Evolutionary conservation across 2,888 invertebrate species (phyloP).

Genomic region (Lycocerus yunnanus): DNA sequence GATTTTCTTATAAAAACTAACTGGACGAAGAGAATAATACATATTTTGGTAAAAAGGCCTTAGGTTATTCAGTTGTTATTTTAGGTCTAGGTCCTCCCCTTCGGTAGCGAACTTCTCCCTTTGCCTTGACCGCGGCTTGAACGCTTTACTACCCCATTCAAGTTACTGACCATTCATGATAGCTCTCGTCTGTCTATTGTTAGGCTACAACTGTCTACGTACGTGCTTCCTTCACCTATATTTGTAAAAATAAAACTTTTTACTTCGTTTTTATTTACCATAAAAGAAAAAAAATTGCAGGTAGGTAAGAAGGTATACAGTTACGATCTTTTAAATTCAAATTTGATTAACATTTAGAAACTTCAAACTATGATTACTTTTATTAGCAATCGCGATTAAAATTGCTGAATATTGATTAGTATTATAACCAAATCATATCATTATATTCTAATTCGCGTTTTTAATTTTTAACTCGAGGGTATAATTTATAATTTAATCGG

Average conservation of each 20-base stretch:
- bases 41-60: conserved; percentile 24
- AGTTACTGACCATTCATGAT: conserved; percentile 38
- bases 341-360: not conserved
- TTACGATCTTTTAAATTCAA: not conserved
- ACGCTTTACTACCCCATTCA: conserved; percentile 40
- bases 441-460: conserved; percentile 17
- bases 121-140: conserved; percentile 37
- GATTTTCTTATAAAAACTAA: not conserved
- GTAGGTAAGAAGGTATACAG: not conserved
- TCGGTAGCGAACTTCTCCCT: conserved; percentile 28
- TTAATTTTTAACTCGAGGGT: conserved; percentile 36
- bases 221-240: conserved; percentile 27
- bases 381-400: not conserved
- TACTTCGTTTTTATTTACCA: not conserved
- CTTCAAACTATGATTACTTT: not conserved
- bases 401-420: not conserved
- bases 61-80: conserved; percentile 26
- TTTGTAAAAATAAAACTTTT: conserved; percentile 9
- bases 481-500: conserved; percentile 50
- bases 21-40: conserved; percentile 3
- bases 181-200: conserved; percentile 32
- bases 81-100: conserved; percentile 30
- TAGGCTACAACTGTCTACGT: conserved; percentile 29
- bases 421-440: conserved; percentile 2
- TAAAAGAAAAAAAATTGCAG: not conserved